Conservation (phyloP, 2,113 vertebrate species). For the Phrynosoma blainvillii region DNA sequence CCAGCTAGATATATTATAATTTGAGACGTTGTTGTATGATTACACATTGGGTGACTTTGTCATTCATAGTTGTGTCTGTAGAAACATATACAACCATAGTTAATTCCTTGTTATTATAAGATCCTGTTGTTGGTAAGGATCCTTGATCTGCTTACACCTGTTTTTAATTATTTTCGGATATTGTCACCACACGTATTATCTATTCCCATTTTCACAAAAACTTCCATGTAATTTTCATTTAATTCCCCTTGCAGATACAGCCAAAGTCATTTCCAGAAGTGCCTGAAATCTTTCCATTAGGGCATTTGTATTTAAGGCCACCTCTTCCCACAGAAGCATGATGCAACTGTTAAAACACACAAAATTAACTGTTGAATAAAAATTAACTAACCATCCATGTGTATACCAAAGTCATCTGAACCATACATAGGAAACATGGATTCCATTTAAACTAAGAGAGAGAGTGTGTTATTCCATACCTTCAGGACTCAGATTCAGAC, state of each 20-base stretch:
- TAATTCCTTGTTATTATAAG: too few relatives aligned
- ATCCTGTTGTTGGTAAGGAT: too few relatives aligned
- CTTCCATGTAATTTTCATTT: background rate
- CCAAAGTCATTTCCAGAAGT: background rate
- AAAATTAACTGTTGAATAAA: background rate
- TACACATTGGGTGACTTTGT: too few relatives aligned
- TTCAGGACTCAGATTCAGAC: too few relatives aligned
- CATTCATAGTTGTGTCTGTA: too few relatives aligned
- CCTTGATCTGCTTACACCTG: too few relatives aligned
- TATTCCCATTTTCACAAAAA: background rate
- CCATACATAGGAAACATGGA: background rate
- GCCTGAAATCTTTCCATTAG: background rate
- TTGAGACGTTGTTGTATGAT: too few relatives aligned
- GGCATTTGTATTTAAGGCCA: background rate
- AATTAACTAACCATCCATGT: background rate
- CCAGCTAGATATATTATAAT: too few relatives aligned
- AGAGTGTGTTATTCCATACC: too few relatives aligned
- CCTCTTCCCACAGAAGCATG: background rate
- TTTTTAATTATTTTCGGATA: too few relatives aligned
- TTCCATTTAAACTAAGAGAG: too few relatives aligned
- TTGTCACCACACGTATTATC: background rate
- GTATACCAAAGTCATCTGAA: background rate
- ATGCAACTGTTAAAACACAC: background rate
- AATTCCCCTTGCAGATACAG: background rate
- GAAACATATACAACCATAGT: too few relatives aligned